Percentiles rank a stretch among this genome's conserved stretches.
Evolutionary conservation across 1,140 invertebrate species (phyloP).

Genomic region (Hypsibius dujardini): DNA sequence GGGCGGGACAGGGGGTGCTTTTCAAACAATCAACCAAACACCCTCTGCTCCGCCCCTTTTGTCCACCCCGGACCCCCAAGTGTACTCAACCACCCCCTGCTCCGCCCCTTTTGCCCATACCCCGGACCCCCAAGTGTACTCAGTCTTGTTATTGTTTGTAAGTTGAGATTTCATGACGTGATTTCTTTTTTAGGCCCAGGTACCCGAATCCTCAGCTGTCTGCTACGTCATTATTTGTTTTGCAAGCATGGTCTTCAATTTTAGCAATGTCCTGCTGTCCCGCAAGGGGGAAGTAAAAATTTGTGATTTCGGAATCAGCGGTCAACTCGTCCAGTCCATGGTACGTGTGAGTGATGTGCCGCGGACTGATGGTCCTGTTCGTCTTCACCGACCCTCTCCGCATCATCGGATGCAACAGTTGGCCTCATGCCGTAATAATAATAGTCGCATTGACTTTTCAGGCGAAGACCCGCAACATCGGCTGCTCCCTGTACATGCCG

Average conservation of each 20-base stretch:
- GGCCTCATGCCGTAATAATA: slow-evolving; percentile 67
- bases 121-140: no score
- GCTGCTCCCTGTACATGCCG: slow-evolving; percentile 92
- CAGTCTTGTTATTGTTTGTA: no score
- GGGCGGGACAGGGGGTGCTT: no score
- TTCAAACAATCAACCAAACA: no score
- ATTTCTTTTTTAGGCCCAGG: no score
- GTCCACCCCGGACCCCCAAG: no score
- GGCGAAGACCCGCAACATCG: slow-evolving; percentile 80
- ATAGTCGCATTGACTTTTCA: slow-evolving; percentile 94
- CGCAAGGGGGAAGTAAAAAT: slow-evolving; percentile 67
- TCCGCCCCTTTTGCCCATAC: no score
- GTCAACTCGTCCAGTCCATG: slow-evolving; percentile 86
- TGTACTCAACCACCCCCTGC: no score
- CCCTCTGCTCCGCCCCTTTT: no score
- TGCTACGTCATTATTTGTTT: no score
- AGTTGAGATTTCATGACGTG: no score
- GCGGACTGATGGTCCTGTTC: background rate
- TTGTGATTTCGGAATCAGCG: slow-evolving; percentile 96
- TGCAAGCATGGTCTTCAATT: background rate
- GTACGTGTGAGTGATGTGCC: background rate
- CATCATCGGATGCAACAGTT: slow-evolving; percentile 38
- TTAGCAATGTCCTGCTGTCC: background rate
- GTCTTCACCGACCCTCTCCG: background rate
- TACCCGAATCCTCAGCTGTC: no score